Evolutionary conservation across 2,113 vertebrate genomes (phyloP).

Genomic region (Heloderma charlesbogerti): DNA sequence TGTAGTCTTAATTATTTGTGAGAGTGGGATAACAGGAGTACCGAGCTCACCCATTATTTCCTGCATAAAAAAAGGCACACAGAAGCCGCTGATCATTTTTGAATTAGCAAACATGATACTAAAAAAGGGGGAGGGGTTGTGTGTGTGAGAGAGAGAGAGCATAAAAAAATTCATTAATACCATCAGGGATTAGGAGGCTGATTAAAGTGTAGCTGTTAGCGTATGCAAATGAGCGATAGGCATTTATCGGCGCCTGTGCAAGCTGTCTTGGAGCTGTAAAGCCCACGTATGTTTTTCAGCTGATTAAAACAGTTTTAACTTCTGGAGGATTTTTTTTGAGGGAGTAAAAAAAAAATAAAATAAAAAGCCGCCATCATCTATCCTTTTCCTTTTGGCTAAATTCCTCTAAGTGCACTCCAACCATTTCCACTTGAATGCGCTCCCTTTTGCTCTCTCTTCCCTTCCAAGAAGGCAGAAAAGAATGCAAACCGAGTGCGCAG

Average conservation of each 20-base stretch:
- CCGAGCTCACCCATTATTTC: constrained; percentile 99
- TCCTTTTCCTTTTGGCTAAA: constrained; percentile 93
- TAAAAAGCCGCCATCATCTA: constrained; percentile 82
- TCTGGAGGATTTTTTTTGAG: constrained; percentile 86
- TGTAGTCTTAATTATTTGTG: constrained; percentile 99
- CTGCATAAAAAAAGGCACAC: constrained; percentile 98
- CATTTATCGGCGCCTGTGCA: constrained; percentile 99
- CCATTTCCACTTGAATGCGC: constrained; percentile 79
- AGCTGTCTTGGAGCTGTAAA: constrained; percentile 98
- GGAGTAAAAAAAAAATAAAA: constrained; percentile 73
- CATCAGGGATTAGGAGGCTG: constrained; percentile 99
- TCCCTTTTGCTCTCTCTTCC: constrained; percentile 46
- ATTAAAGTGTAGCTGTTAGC: constrained; percentile 99
- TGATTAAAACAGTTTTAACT: constrained; percentile 99
- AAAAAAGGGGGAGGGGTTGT: constrained; percentile 79
- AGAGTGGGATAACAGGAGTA: constrained; percentile 99
- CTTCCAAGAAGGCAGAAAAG: constrained; percentile 61
- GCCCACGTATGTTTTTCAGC: constrained; percentile 99
- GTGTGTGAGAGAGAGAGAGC: constrained; percentile 68
- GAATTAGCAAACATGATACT: constrained; percentile 99
- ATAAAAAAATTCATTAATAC: constrained; percentile 98
- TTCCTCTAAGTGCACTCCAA: constrained; percentile 88
- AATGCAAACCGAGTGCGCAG: constrained; percentile 52
- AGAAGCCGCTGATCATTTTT: constrained; percentile 99
- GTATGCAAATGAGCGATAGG: constrained; percentile 99